Base-by-base conservation (phyloP, 2,797 vertebrate genomes). In the Smutsia gigantea region DNA sequence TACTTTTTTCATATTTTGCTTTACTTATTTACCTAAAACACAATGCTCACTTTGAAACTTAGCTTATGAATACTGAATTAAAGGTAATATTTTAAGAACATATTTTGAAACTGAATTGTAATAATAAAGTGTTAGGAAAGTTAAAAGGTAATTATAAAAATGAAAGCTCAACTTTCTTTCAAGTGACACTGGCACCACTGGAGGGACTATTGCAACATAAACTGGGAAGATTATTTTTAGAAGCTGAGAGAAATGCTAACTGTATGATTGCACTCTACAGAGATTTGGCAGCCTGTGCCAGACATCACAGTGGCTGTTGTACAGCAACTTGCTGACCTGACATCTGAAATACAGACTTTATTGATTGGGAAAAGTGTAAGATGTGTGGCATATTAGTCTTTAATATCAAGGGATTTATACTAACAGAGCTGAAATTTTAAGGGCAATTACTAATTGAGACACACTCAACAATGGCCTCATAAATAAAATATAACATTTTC, bases 291-390 rank as follows among this genome's bases (percentile, higher is more conserved):
- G 49, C 1, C 23, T 84, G 14, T n/a, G 17, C 4, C 27, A 71
- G 49, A 55, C 37, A 55, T 74, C 82, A 95, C 90, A 72, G 49
- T 1, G 13, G 21, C 46, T 68, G 37, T 23, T 31, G 9, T 61
- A 18, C 57, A 78, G 68, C 55, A 53, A 79, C 63, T 51, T 94
- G 39, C 51, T 87, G 57, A 83, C 25, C n/a, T 84, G 11, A 88
- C 19, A 75, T 72, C 49, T 83, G 29, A 94, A 88, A 83, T 49
- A 4, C 27, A 93, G 74, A 97, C 12, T 96, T 46, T 61, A 95
- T 79, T 89, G 78, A 94, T 79, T 77, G 53, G 51, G 31, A 63
- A 82, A n/a, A 85, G 34, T 53, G 2, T 83, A 83, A 77, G 29
- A 69, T 86, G 13, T 75, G 55, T 93, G 59, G 31, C 14, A 46